These are phyloP conservation scores for Nyleta sp. DNA, from an alignment of 2,888 invertebrate genomes.

Conservation along the genomic window DNA sequence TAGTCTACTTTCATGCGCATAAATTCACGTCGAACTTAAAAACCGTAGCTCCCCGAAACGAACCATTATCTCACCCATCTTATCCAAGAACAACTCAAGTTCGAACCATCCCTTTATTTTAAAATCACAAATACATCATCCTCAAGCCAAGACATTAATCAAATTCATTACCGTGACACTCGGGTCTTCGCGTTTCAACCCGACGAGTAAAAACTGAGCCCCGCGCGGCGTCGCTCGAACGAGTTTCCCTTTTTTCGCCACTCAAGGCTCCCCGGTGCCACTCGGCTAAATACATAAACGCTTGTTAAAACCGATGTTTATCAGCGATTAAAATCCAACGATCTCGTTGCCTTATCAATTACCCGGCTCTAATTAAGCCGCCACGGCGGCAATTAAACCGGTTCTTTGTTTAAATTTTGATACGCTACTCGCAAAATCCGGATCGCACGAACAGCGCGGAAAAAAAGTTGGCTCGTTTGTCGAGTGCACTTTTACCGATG, in stretches of 20 bases:
- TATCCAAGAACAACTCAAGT: neutral
- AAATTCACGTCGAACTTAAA: neutral
- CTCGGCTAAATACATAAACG: constrained; percentile 5
- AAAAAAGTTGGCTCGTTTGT: constrained; percentile 31
- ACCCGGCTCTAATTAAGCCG: constrained; percentile 22
- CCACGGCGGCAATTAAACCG: constrained; percentile 5
- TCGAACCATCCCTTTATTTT: constrained; percentile 6
- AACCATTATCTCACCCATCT: neutral
- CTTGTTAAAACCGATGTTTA: constrained; percentile 29
- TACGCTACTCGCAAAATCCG: neutral
- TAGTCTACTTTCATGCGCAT: too few species aligned
- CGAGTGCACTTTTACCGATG: constrained; percentile 60
- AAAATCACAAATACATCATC: constrained; percentile 25
- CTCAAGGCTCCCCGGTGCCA: neutral
- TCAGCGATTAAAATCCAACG: constrained; percentile 29
- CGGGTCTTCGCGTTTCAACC: constrained; percentile 16
- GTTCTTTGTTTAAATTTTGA: neutral
- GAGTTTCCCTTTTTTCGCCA: constrained; percentile 9
- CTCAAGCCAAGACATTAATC: constrained; percentile 30
- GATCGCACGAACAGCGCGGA: neutral
- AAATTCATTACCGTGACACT: constrained; percentile 27
- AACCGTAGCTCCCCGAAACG: neutral
- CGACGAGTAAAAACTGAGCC: constrained; percentile 22
- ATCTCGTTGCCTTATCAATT: constrained; percentile 32
- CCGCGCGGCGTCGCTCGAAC: neutral